Conservation (phyloP, 2,797 vertebrate genomes). For the Acrocephalus scirpaceus region DNA sequence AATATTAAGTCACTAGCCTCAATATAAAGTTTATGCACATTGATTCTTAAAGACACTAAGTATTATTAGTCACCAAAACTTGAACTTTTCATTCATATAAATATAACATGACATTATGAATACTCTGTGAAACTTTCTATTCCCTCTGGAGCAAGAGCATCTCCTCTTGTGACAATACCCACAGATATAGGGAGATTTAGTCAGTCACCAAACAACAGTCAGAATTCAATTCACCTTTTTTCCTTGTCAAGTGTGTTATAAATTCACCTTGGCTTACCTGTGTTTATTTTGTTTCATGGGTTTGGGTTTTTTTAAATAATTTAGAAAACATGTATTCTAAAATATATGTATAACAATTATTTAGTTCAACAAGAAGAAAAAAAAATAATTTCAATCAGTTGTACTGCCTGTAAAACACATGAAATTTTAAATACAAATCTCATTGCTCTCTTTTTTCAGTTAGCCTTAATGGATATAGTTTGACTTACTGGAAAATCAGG, state of each 20-base stretch:
- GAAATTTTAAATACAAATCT: not conserved
- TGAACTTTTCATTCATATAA: not conserved
- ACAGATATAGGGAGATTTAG: not conserved
- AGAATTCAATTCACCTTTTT: not conserved
- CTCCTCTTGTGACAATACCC: fast-evolving
- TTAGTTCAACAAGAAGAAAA: not conserved
- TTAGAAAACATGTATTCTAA: not conserved
- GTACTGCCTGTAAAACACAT: not conserved
- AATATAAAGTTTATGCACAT: not conserved
- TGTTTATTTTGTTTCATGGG: not conserved
- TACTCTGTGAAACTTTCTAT: not conserved
- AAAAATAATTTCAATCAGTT: not conserved
- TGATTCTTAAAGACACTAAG: not conserved
- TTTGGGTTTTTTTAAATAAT: fast-evolving
- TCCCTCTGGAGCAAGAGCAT: not conserved
- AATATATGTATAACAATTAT: not conserved
- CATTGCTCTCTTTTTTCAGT: not conserved
- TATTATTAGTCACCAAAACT: not conserved
- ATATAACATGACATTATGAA: not conserved
- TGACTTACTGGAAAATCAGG: not conserved
- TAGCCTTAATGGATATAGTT: not conserved
- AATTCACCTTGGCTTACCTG: not conserved
- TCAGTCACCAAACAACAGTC: not conserved
- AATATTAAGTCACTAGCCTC: not conserved
- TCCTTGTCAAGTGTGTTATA: not conserved